Percentiles rank a stretch among this genome's conserved stretches.
Evolutionary conservation across 64 coral and sea anemone genomes (phyloP).

Genomic region (Montipora efflorescens): DNA sequence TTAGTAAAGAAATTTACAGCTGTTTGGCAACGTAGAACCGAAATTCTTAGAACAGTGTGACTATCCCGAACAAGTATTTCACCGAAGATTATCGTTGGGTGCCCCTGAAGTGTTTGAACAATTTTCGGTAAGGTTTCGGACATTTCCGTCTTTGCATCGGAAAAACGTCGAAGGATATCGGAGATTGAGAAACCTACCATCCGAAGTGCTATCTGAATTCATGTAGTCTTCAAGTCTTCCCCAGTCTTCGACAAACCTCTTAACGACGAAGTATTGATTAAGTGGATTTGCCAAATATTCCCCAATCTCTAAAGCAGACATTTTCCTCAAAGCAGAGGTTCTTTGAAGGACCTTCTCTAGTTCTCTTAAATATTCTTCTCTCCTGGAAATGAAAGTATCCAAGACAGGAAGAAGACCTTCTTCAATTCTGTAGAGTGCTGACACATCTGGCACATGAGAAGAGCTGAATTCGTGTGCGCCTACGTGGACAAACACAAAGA

Average conservation of each 20-base stretch:
- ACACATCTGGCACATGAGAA: background rate
- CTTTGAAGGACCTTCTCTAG: slow-evolving; percentile 26
- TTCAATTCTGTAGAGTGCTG: slow-evolving; percentile 9
- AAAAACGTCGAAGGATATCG: background rate
- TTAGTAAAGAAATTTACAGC: no score
- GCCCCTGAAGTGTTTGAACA: background rate
- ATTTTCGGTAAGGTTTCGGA: background rate
- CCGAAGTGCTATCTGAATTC: slow-evolving; percentile 6
- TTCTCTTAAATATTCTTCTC: slow-evolving; percentile 40
- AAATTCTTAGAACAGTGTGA: no score
- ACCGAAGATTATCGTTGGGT: no score
- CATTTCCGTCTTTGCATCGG: background rate
- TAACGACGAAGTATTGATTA: slow-evolving; percentile 57
- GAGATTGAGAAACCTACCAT: slow-evolving; percentile 18
- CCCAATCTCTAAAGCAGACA: slow-evolving; percentile 34
- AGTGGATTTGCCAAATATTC: slow-evolving; percentile 69
- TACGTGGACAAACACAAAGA: background rate
- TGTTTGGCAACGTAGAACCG: no score
- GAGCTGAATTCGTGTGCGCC: background rate
- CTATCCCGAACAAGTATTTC: no score
- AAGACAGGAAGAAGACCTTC: slow-evolving; percentile 1
- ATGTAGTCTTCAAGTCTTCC: slow-evolving; percentile 36
- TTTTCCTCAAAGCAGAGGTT: slow-evolving; percentile 10
- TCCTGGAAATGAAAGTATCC: slow-evolving; percentile 24
- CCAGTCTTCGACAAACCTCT: slow-evolving; percentile 57